phyloP scores from a whole-genome alignment of 2,888 invertebrate genomes.

The Cabera pusaria region DNA sequence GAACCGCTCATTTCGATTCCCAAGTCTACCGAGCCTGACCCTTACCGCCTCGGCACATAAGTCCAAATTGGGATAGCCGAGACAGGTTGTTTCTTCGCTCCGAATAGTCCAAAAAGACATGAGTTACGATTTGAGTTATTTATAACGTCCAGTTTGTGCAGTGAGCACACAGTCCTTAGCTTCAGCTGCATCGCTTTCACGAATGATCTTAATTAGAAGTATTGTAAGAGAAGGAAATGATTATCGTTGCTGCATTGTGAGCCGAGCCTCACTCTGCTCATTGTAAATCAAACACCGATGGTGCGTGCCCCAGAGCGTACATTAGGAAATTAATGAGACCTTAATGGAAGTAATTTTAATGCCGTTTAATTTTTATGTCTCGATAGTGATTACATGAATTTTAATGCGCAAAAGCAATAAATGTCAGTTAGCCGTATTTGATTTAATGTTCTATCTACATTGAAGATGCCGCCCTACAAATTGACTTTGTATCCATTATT shows the following conservation, averaged over 20 bases:
- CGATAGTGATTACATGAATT: slow-evolving; percentile 67
- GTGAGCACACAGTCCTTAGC: slow-evolving; percentile 53
- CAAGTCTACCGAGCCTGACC: slow-evolving; percentile 35
- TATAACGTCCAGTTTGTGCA: slow-evolving; percentile 75
- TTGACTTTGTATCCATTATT: slow-evolving; percentile 55
- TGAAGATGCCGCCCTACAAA: slow-evolving; percentile 58
- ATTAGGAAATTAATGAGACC: slow-evolving; percentile 77
- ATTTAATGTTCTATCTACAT: slow-evolving; percentile 56
- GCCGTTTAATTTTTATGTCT: slow-evolving; percentile 63
- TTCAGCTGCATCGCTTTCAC: slow-evolving; percentile 66
- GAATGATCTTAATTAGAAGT: slow-evolving; percentile 82
- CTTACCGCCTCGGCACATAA: slow-evolving; percentile 42
- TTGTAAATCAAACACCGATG: slow-evolving; percentile 69
- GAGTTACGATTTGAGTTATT: slow-evolving; percentile 77
- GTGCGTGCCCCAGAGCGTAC: slow-evolving; percentile 66
- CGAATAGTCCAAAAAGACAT: slow-evolving; percentile 58
- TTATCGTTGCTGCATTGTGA: slow-evolving; percentile 56
- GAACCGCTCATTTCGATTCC: slow-evolving; percentile 48
- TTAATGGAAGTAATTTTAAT: slow-evolving; percentile 73
- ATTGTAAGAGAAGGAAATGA: slow-evolving; percentile 75
- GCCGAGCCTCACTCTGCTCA: slow-evolving; percentile 40
- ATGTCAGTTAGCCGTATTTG: slow-evolving; percentile 58
- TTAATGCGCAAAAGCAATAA: slow-evolving; percentile 73
- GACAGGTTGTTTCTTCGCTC: slow-evolving; percentile 46
- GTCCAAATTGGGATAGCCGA: slow-evolving; percentile 39